Percentiles rank a stretch among this genome's conserved stretches.
Conservation (phyloP, 53 echinoderm and acorn worm species). For the Antedon mediterranea region DNA sequence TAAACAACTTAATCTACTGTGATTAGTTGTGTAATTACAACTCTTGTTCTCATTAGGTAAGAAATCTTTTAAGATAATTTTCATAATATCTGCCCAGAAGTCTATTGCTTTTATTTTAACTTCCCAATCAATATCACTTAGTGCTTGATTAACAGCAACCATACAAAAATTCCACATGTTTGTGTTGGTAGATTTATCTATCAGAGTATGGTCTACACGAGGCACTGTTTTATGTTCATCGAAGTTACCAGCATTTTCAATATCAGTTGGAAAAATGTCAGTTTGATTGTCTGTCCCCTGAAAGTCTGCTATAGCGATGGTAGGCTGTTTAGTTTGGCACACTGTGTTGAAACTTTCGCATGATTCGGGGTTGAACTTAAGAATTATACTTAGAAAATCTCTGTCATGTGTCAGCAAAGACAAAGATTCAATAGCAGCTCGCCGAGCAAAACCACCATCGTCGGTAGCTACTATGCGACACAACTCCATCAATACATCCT, state of each 20-base stretch:
- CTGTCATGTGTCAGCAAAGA: neutral
- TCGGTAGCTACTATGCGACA: conserved; percentile 10
- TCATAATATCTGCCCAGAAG: conserved; percentile 33
- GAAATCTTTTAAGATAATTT: neutral
- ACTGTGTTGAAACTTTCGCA: neutral
- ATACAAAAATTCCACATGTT: neutral
- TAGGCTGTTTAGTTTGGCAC: neutral
- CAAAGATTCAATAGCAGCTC: conserved; percentile 17
- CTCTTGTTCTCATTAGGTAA: neutral
- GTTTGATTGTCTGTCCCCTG: neutral
- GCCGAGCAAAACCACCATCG: conserved; percentile 21
- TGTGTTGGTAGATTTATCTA: neutral
- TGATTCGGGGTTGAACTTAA: neutral
- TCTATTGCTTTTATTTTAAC: conserved; percentile 44
- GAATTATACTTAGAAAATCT: neutral
- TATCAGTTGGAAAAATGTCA: neutral
- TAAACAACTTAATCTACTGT: neutral
- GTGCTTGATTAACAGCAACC: neutral
- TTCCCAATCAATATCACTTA: conserved; percentile 67
- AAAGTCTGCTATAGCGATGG: neutral
- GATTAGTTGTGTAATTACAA: neutral
- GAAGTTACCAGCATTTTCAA: neutral
- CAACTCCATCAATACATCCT: conserved; percentile 4
- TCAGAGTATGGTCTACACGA: no score
- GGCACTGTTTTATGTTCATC: neutral